Percentiles rank a stretch among this genome's conserved stretches.
Conservation (phyloP, 2,888 invertebrate species). For the Xanthia togata region DNA sequence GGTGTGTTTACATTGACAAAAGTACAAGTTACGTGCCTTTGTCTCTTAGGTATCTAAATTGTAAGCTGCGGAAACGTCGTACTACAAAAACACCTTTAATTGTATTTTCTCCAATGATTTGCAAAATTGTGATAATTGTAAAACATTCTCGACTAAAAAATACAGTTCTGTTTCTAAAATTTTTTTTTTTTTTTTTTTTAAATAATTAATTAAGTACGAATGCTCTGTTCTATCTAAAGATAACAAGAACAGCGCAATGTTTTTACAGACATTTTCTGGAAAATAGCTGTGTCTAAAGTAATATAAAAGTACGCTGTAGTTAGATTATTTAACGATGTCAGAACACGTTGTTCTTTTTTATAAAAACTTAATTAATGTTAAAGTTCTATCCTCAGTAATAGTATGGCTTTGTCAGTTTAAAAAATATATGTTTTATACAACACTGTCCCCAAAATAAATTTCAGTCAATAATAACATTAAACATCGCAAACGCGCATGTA, state of each 20-base stretch:
- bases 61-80: not conserved
- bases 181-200: not conserved
- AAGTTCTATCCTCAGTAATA: not conserved
- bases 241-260: not conserved
- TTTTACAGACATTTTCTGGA: not conserved
- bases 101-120: not conserved
- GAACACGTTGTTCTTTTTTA: not conserved
- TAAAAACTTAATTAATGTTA: not conserved
- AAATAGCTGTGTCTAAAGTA: not conserved
- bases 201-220: not conserved
- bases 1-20: not conserved
- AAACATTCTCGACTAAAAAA: not conserved
- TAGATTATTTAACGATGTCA: not conserved
- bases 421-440: not conserved
- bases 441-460: not conserved
- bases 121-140: not conserved
- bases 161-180: not conserved
- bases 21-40: not conserved
- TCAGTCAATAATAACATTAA: too few species aligned
- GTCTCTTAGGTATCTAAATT: not conserved
- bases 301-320: not conserved
- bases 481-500: too few species aligned
- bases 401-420: not conserved
- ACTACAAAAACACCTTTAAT: not conserved
- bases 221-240: conserved; percentile 7